Conservation (phyloP, 2,888 invertebrate genomes). For the Heliconius cydno region DNA sequence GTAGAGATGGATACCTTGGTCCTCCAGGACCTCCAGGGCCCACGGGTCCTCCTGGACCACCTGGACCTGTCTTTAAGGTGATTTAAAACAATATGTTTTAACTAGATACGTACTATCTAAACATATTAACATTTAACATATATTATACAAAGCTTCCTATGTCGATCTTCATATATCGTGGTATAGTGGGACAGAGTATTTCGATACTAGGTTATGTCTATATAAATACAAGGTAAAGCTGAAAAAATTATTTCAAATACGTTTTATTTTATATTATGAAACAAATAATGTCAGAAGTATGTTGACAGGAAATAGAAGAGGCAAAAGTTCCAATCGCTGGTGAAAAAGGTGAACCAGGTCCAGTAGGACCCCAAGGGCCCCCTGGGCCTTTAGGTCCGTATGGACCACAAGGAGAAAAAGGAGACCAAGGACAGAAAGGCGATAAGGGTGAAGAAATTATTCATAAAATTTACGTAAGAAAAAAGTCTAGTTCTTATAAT, state of each 20-base stretch:
- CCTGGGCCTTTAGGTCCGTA: constrained; percentile 82
- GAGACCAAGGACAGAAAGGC: constrained; percentile 76
- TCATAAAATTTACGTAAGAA: constrained; percentile 33
- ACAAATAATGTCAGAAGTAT: constrained; percentile 56
- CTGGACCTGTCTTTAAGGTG: constrained; percentile 74
- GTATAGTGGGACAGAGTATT: no score
- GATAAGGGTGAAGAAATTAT: constrained; percentile 49
- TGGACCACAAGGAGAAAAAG: constrained; percentile 79
- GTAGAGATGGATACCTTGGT: constrained; percentile 85
- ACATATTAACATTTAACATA: no score
- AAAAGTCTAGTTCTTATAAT: constrained; percentile 11
- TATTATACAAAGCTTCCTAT: no score
- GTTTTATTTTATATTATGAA: constrained; percentile 16
- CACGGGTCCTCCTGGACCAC: constrained; percentile 80
- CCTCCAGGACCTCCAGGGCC: constrained; percentile 85
- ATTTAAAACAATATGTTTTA: constrained; percentile 45
- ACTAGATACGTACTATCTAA: neutral
- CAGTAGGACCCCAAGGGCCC: constrained; percentile 74
- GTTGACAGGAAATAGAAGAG: constrained; percentile 67
- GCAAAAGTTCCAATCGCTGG: constrained; percentile 58
- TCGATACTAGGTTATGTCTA: no score
- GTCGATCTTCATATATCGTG: no score
- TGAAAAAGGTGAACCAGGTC: constrained; percentile 62
- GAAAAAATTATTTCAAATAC: no score
- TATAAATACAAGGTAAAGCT: neutral